Evolutionary conservation across 2,113 vertebrate species (phyloP).

Genomic region (Sphyrna mokarran): DNA sequence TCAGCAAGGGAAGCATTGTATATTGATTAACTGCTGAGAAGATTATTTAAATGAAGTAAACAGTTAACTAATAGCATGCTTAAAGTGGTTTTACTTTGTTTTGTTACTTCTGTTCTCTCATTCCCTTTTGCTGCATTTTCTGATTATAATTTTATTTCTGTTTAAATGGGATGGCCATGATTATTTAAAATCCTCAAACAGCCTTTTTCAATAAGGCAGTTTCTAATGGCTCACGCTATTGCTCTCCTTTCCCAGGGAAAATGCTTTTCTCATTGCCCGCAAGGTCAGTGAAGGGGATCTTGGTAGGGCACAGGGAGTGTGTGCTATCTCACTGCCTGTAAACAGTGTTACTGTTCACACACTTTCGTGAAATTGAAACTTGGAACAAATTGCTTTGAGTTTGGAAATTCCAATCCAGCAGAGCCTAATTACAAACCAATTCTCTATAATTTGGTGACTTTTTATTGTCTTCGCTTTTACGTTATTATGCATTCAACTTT

Average conservation of each 20-base stretch:
- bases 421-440: conserved; percentile 1
- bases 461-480: background rate
- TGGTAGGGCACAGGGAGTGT: conserved; percentile 27
- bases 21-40: background rate
- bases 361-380: conserved; percentile 35
- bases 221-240: conserved; percentile 16
- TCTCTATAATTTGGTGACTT: background rate
- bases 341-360: conserved; percentile 35
- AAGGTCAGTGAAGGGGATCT: conserved; percentile 24
- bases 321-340: conserved; percentile 24
- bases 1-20: background rate
- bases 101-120: background rate
- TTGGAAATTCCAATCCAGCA: conserved; percentile 32
- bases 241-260: conserved; percentile 29
- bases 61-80: background rate
- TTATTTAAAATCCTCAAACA: background rate
- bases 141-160: conserved; percentile 19
- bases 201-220: background rate
- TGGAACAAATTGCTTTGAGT: conserved; percentile 34
- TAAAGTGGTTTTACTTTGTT: background rate
- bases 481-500: background rate
- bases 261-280: background rate
- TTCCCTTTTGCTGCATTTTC: background rate
- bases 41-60: background rate
- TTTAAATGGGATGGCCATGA: background rate